Evolutionary conservation across 2,113 vertebrate genomes (phyloP).

Genomic region (Sapajus apella): DNA sequence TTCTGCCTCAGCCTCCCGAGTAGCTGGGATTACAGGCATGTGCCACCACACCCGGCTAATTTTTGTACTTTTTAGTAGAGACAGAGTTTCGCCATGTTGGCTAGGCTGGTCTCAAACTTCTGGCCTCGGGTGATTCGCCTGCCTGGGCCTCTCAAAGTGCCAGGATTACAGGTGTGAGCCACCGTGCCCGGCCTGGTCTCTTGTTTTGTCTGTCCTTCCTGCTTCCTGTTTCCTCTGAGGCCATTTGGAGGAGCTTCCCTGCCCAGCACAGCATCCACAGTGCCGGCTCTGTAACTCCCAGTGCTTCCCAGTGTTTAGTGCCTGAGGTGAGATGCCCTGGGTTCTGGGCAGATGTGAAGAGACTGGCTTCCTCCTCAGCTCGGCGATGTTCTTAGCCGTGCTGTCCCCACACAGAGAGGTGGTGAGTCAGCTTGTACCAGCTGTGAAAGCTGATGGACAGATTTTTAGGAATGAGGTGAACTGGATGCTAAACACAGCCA

Average conservation of each 20-base stretch:
- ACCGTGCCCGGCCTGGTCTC: not conserved
- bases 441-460: not conserved
- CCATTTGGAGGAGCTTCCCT: not conserved
- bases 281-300: not conserved
- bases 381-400: fast-evolving
- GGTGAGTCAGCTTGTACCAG: not conserved
- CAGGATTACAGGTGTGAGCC: no score
- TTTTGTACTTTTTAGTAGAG: no score
- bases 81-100: no score
- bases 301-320: no score
- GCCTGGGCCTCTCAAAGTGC: no score
- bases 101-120: no score
- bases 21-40: no score
- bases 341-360: not conserved
- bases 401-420: fast-evolving
- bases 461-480: not conserved
- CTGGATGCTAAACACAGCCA: not conserved
- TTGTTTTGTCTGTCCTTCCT: no score
- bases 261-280: fast-evolving
- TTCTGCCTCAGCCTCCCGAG: no score
- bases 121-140: no score
- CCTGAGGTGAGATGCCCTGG: not conserved
- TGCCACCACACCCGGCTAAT: no score
- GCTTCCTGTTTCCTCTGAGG: not conserved
- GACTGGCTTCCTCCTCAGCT: not conserved